A percentile compares a stretch with the other conserved stretches of the same genome.
Evolutionary conservation across 2,797 vertebrate genomes (phyloP).

Genomic region (Danio kyathit): DNA sequence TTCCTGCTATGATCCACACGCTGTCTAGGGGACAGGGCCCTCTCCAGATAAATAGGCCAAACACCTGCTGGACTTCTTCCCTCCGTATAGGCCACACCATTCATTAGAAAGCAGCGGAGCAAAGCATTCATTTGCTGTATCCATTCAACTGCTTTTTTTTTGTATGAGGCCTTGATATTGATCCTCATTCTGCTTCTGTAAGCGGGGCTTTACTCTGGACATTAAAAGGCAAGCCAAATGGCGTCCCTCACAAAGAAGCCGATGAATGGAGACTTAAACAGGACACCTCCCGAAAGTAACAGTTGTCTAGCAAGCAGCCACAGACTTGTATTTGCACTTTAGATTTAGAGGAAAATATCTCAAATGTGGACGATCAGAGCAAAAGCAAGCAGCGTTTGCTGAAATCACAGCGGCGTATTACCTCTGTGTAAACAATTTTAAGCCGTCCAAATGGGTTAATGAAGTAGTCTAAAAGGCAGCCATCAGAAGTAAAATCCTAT

Average conservation of each 20-base stretch:
- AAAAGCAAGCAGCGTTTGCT: not conserved
- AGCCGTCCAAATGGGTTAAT: slow-evolving; percentile 77
- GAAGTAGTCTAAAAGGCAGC: slow-evolving; percentile 83
- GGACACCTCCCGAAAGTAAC: slow-evolving; percentile 45
- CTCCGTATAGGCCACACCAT: slow-evolving; percentile 76
- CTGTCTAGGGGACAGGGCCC: slow-evolving; percentile 75
- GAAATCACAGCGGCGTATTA: not conserved
- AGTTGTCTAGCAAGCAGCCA: slow-evolving; percentile 34
- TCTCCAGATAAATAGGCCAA: slow-evolving; percentile 84
- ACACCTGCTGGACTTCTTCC: slow-evolving; percentile 85
- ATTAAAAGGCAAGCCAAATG: slow-evolving; percentile 57
- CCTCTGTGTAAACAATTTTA: slow-evolving; percentile 60
- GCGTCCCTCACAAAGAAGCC: slow-evolving; percentile 34
- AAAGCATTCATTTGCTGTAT: slow-evolving; percentile 75
- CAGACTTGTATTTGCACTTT: slow-evolving; percentile 23
- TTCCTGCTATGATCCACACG: slow-evolving; percentile 86
- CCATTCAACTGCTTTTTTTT: slow-evolving; percentile 75
- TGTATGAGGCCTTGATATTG: slow-evolving; percentile 67
- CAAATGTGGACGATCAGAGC: not conserved
- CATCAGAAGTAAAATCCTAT: slow-evolving; percentile 82
- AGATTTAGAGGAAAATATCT: not conserved
- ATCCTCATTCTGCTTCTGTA: slow-evolving; percentile 58
- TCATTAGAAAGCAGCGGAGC: slow-evolving; percentile 76
- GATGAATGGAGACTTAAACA: slow-evolving; percentile 43
- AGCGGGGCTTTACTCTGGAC: slow-evolving; percentile 51